Evolutionary conservation across 2,113 vertebrate species (phyloP), one percentile per base, ranked within the genome.

Genomic region (Sinocyclocheilus anophthalmus): DNA sequence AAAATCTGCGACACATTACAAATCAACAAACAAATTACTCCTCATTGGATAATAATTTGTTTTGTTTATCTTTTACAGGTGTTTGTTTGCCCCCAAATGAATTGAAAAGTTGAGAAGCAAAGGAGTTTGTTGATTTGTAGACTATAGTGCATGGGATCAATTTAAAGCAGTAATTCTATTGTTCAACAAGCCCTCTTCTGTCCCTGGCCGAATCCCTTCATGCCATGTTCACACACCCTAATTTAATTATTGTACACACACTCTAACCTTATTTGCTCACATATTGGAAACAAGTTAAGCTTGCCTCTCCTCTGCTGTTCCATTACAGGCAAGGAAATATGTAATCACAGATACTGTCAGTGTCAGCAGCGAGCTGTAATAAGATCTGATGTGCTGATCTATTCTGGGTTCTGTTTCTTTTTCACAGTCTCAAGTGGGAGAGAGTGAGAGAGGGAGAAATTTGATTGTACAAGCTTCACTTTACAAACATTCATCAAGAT

Each of bases 201-300:
- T 81, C 55, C 20, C 33, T 42, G 77, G n/a, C 77, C 14, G 78
- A 65, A 63, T 16, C 37, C 3, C 7, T 30, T 48, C 39, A 18
- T 65, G 79, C 59, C 14, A 26, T 48, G 59, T 48, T 67, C 79
- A 45, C 79, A 20, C n/a, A 26, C 37, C 16, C 61, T 69, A 45
- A 67, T 81, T 30, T 16, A 11, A 81, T 67, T 65, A 39, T 65
- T 48, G 22, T 82, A 69, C n/a, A 82, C 80, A 65, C 57, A 69
- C 39, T 50, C 63, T 85, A 87, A 86, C 85, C 88, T 83, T 73
- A 72, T 87, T 87, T 87, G 67, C 65, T 39, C 78, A 72, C 67
- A 76, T 20, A 81, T 76, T 82, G 69, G 70, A 81, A 84, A 57
- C 53, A 79, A 73, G 84, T 86, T 81, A 73, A 87, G 72, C 70